A percentile compares a stretch with the other conserved stretches of the same genome.
These are phyloP conservation scores for Tribolium castaneum DNA, from an alignment of 1,140 invertebrate species.

Conservation along the genomic window DNA sequence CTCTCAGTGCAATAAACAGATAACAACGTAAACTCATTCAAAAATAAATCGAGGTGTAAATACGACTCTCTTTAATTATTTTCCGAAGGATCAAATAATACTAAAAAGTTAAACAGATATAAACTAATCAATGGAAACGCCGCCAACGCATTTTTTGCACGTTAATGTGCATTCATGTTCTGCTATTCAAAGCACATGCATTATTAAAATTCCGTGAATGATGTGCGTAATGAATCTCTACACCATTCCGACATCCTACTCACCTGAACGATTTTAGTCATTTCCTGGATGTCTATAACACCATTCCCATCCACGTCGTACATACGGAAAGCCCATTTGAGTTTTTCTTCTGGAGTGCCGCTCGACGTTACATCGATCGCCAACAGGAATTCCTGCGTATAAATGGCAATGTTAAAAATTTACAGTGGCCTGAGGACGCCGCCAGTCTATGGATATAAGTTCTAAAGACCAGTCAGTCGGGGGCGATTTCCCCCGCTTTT, in stretches of 20 bases:
- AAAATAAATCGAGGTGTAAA: not conserved
- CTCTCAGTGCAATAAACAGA: not conserved
- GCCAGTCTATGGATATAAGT: not conserved
- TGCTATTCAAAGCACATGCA: too few species aligned
- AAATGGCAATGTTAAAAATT: slow-evolving; percentile 53
- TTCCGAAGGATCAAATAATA: not conserved
- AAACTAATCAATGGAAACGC: too few species aligned
- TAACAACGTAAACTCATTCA: not conserved
- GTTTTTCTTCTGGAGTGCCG: slow-evolving; percentile 97
- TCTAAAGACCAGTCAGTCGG: not conserved
- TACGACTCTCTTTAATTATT: not conserved
- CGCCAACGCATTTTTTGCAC: too few species aligned
- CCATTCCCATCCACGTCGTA: slow-evolving; percentile 99
- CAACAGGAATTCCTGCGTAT: slow-evolving; percentile 90
- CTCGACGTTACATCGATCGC: slow-evolving; percentile 98
- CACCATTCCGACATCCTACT: slow-evolving; percentile 48
- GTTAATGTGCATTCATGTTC: too few species aligned
- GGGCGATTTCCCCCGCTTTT: not conserved
- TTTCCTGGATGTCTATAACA: slow-evolving; percentile 97
- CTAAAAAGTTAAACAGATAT: too few species aligned
- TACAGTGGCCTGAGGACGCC: slow-evolving; percentile 28
- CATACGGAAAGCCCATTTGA: slow-evolving; percentile 99
- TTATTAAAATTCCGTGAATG: not conserved
- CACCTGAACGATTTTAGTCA: slow-evolving; percentile 94
- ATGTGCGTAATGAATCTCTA: not conserved